Conservation (phyloP, 2,113 vertebrate species). For the Tenrec ecaudatus region DNA sequence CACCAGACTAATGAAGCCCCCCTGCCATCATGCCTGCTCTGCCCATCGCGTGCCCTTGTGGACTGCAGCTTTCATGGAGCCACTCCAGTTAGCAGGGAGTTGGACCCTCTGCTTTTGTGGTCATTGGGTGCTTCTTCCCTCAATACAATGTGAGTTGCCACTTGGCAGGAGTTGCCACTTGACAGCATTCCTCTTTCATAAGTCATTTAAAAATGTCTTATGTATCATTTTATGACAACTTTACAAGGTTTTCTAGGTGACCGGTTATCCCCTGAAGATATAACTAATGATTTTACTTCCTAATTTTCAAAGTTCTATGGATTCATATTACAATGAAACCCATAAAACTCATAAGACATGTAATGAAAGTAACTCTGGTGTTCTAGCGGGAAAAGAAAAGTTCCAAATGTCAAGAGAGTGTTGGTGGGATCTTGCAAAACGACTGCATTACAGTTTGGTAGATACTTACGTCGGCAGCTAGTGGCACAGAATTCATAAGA, state of each 20-base stretch:
- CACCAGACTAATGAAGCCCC: neutral
- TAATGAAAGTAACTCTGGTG: slow-evolving; percentile 61
- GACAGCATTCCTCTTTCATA: slow-evolving; percentile 61
- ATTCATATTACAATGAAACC: slow-evolving; percentile 52
- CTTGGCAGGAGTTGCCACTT: neutral
- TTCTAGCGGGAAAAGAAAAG: neutral
- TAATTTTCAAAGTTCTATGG: slow-evolving; percentile 71
- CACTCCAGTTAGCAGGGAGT: slow-evolving; percentile 19
- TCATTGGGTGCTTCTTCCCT: slow-evolving; percentile 15
- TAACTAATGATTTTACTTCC: slow-evolving; percentile 74
- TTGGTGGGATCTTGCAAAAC: neutral
- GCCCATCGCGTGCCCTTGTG: neutral
- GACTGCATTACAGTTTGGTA: slow-evolving; percentile 4
- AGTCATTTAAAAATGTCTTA: slow-evolving; percentile 72
- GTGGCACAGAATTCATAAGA: slow-evolving; percentile 40
- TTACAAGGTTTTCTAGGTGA: slow-evolving; percentile 67
- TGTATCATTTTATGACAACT: slow-evolving; percentile 74
- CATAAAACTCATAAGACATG: slow-evolving; percentile 66
- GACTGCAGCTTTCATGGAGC: neutral
- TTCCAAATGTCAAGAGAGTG: slow-evolving; percentile 28
- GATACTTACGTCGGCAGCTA: neutral
- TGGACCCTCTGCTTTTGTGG: slow-evolving; percentile 35
- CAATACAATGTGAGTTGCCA: slow-evolving; percentile 49
- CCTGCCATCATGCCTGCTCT: neutral
- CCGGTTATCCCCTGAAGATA: slow-evolving; percentile 64